Conservation (phyloP, 2,888 invertebrate species). For the Molorchus minor region DNA sequence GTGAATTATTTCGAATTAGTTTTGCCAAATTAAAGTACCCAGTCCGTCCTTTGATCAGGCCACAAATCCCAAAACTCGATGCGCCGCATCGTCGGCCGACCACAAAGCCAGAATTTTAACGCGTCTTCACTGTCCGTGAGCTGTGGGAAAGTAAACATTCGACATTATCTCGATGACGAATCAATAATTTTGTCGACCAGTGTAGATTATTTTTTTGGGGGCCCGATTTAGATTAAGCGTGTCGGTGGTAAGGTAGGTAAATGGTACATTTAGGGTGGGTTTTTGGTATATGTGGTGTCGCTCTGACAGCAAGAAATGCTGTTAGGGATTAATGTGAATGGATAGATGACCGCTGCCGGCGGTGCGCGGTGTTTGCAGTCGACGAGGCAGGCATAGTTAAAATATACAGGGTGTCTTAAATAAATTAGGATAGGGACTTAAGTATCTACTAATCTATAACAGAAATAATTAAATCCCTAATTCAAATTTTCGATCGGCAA, state of each 20-base stretch:
- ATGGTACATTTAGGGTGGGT: conserved; percentile 35
- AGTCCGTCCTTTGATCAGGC: conserved; percentile 22
- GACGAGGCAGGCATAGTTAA: background rate
- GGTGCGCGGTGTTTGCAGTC: background rate
- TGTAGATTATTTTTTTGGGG: conserved; percentile 34
- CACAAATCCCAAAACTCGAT: conserved; percentile 27
- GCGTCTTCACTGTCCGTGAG: conserved; percentile 17
- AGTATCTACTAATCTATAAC: too few species aligned
- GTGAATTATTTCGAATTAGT: too few species aligned
- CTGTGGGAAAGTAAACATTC: conserved; percentile 19
- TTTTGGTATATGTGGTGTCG: conserved; percentile 17
- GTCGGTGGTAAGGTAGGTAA: conserved; percentile 41
- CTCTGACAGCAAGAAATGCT: conserved; percentile 37
- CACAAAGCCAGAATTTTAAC: conserved; percentile 30
- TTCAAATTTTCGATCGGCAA: too few species aligned
- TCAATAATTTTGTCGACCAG: conserved; percentile 29
- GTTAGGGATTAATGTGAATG: conserved; percentile 31
- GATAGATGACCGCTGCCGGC: conserved; percentile 8
- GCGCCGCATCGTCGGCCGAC: conserved; percentile 25
- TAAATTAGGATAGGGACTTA: too few species aligned
- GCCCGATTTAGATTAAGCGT: conserved; percentile 36
- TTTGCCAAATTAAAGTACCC: conserved; percentile 25
- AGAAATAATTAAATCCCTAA: too few species aligned
- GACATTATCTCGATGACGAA: conserved; percentile 31
- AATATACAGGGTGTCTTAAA: too few species aligned